phyloP scores from a whole-genome alignment of 2,888 invertebrate genomes.

The Drosophila neotestacea region DNA sequence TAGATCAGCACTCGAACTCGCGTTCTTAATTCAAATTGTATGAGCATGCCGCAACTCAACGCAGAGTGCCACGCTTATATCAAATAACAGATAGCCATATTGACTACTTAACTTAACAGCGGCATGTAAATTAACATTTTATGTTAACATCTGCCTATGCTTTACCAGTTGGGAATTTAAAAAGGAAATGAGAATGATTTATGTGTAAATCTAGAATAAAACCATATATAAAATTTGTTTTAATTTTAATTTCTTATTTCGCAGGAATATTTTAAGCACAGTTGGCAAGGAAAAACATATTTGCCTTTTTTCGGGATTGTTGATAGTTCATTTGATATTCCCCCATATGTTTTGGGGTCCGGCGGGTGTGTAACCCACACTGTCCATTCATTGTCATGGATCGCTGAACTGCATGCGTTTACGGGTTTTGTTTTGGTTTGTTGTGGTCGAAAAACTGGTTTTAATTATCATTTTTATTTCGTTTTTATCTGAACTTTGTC shows the following conservation, averaged over 20 bases:
- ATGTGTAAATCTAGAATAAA: too few species aligned
- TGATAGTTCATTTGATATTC: constrained; percentile 33
- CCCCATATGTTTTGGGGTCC: constrained; percentile 17
- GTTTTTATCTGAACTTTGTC: constrained; percentile 26
- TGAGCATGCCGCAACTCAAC: constrained; percentile 17
- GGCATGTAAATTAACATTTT: constrained; percentile 14
- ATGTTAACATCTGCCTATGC: not conserved
- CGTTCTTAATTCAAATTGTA: not conserved
- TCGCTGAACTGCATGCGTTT: constrained; percentile 67
- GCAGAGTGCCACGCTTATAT: constrained; percentile 28
- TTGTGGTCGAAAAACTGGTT: constrained; percentile 68
- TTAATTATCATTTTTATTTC: constrained; percentile 62
- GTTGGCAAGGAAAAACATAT: not conserved
- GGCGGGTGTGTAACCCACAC: constrained; percentile 24
- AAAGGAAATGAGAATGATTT: not conserved
- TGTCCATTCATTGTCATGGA: constrained; percentile 57
- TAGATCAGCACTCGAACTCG: constrained; percentile 30
- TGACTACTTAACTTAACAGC: constrained; percentile 10
- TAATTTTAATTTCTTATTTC: too few species aligned
- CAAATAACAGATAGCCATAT: accelerated
- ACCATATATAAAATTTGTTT: too few species aligned
- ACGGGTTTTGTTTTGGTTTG: constrained; percentile 48
- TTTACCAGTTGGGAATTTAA: constrained; percentile 12
- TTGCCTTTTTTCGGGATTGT: constrained; percentile 3
- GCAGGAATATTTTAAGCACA: not conserved